A percentile compares a stretch with the other conserved stretches of the same genome.
Evolutionary conservation across 2,888 invertebrate genomes (phyloP).

Genomic region (Allacma fusca): DNA sequence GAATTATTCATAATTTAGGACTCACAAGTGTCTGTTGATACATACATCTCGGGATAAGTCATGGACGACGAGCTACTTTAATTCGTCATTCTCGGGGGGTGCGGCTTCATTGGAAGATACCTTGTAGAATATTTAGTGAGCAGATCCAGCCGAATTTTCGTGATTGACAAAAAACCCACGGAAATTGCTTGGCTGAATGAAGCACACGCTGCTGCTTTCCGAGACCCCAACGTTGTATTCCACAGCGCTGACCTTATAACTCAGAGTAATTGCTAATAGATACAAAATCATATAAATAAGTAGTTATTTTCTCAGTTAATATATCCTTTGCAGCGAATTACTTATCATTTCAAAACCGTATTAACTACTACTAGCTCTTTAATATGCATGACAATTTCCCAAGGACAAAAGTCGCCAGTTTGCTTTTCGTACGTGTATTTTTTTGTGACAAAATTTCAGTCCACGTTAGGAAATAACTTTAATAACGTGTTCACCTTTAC

Average conservation of each 20-base stretch:
- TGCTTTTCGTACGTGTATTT: no score
- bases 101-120: conserved; percentile 92
- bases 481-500: no score
- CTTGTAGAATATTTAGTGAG: conserved; percentile 81
- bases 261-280: conserved; percentile 70
- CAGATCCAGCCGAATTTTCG: conserved; percentile 77
- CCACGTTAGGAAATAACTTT: no score
- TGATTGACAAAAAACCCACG: conserved; percentile 93
- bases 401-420: no score
- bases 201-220: conserved; percentile 76
- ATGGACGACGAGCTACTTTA: conserved; percentile 40
- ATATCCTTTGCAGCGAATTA: no score
- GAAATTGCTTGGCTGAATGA: conserved; percentile 89
- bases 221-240: conserved; percentile 81
- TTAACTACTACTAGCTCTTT: no score
- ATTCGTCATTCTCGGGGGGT: conserved; percentile 67
- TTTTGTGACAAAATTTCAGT: no score
- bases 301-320: no score
- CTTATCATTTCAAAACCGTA: no score
- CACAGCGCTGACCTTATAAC: conserved; percentile 91
- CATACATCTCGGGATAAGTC: no score
- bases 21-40: not conserved
- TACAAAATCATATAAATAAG: not conserved
- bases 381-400: no score
- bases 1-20: not conserved